Evolutionary conservation across 2,888 invertebrate species (phyloP).

Genomic region (Erynnis tages): DNA sequence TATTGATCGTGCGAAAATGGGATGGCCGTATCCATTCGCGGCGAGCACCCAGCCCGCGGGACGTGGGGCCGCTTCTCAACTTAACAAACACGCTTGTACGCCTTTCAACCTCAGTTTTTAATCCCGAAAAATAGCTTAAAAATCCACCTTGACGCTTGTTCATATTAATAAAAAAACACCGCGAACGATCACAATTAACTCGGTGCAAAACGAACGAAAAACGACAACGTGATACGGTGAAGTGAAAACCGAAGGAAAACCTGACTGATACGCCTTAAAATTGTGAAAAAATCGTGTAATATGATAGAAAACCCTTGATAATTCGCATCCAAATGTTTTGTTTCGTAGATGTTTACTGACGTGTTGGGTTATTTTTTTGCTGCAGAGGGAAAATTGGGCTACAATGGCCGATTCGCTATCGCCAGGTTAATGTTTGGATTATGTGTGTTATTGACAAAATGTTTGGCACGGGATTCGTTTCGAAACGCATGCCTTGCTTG

Average conservation of each 20-base stretch:
- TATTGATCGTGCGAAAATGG: constrained; percentile 81
- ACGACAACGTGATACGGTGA: constrained; percentile 44
- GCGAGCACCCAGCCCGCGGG: constrained; percentile 72
- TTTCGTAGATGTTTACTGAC: constrained; percentile 23
- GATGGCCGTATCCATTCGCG: constrained; percentile 77
- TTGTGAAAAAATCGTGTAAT: constrained; percentile 28
- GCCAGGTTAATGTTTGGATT: constrained; percentile 56
- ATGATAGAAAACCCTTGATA: constrained; percentile 14
- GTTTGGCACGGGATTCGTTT: constrained; percentile 50
- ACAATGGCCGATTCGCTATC: constrained; percentile 63
- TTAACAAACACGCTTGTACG: constrained; percentile 68
- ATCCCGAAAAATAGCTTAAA: constrained; percentile 44
- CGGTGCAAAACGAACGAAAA: constrained; percentile 42
- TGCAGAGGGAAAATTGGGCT: constrained; percentile 26
- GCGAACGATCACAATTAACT: constrained; percentile 26
- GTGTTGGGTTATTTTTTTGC: constrained; percentile 23
- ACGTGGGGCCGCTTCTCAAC: constrained; percentile 67
- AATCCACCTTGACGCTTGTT: constrained; percentile 34
- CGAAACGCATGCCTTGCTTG: constrained; percentile 61
- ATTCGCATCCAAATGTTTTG: constrained; percentile 20
- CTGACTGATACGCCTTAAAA: constrained; percentile 28
- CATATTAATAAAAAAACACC: constrained; percentile 34
- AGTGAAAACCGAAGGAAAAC: constrained; percentile 39
- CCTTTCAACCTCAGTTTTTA: constrained; percentile 56
- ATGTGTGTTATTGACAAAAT: constrained; percentile 61